These are phyloP conservation scores for Rhabdophis nuchalis DNA, from an alignment of 2,797 vertebrate genomes.

Conservation along the genomic window DNA sequence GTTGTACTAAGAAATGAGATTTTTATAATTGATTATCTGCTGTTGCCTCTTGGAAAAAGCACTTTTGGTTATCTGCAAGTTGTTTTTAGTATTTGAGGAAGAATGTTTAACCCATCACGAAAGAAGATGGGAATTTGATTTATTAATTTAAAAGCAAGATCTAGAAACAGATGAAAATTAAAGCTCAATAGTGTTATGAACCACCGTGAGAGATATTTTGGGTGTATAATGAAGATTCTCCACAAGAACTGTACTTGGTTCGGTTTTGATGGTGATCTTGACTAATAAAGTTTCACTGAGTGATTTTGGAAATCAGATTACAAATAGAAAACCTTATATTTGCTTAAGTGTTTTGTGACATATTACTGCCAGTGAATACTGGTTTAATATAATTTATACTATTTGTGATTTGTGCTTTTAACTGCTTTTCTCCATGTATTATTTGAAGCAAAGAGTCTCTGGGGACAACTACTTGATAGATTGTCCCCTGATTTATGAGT, in stretches of 20 bases:
- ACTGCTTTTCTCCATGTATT: neutral
- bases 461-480: neutral
- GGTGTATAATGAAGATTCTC: neutral
- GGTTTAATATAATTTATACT: neutral
- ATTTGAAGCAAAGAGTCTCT: neutral
- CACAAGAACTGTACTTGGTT: neutral
- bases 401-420: neutral
- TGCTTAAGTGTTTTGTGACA: neutral
- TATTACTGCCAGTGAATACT: fast-evolving
- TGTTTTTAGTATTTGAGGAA: neutral
- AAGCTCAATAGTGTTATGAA: neutral
- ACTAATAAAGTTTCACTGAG: neutral
- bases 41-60: neutral
- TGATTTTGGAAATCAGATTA: neutral
- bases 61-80: neutral
- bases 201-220: neutral
- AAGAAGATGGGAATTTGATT: neutral
- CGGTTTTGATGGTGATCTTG: neutral
- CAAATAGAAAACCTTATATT: neutral
- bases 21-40: neutral
- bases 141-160: neutral
- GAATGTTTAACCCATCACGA: neutral
- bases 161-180: neutral
- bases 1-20: neutral
- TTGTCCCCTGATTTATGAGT: constrained; percentile 27